phyloP scores from a whole-genome alignment of 2,113 vertebrate species.

The Maccullochella peelii region DNA sequence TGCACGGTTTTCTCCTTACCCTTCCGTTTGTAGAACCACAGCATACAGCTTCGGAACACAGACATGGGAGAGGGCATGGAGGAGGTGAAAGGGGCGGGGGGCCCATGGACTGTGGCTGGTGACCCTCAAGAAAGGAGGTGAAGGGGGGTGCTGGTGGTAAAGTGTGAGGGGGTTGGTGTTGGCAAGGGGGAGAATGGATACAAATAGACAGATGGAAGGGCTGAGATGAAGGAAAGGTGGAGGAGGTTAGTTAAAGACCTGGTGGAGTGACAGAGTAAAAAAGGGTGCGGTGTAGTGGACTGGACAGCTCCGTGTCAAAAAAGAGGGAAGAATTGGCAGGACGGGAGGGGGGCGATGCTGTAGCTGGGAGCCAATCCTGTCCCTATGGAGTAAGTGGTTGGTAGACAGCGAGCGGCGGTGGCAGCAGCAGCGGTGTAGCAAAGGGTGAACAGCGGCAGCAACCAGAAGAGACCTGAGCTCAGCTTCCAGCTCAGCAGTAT shows the following conservation, averaged over 20 bases:
- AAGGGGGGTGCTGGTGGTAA: constrained; percentile 63
- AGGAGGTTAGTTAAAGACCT: constrained; percentile 78
- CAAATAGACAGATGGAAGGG: constrained; percentile 55
- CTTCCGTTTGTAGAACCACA: constrained; percentile 98
- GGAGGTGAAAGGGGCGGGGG: constrained; percentile 80
- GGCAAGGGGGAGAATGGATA: constrained; percentile 58
- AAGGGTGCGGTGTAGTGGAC: constrained; percentile 42
- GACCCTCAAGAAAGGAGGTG: constrained; percentile 78
- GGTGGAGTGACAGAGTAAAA: constrained; percentile 41
- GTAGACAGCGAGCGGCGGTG: constrained; percentile 26
- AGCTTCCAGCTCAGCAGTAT: constrained; percentile 79
- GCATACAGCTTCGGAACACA: constrained; percentile 99
- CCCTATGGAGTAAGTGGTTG: constrained; percentile 45
- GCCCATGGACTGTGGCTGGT: constrained; percentile 76
- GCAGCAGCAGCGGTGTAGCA: constrained; percentile 22
- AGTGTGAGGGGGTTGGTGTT: constrained; percentile 48
- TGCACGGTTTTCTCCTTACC: constrained; percentile 88
- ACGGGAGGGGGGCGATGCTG: constrained; percentile 42
- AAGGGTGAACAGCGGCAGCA: constrained; percentile 52
- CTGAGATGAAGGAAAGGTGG: constrained; percentile 60
- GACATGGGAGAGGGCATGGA: constrained; percentile 98
- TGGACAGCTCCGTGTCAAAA: constrained; percentile 65
- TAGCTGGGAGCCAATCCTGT: constrained; percentile 59
- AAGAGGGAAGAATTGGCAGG: constrained; percentile 57
- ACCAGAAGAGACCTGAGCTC: constrained; percentile 73